Evolutionary conservation across 2,113 vertebrate species (phyloP).

Genomic region (Ranitomeya imitator): DNA sequence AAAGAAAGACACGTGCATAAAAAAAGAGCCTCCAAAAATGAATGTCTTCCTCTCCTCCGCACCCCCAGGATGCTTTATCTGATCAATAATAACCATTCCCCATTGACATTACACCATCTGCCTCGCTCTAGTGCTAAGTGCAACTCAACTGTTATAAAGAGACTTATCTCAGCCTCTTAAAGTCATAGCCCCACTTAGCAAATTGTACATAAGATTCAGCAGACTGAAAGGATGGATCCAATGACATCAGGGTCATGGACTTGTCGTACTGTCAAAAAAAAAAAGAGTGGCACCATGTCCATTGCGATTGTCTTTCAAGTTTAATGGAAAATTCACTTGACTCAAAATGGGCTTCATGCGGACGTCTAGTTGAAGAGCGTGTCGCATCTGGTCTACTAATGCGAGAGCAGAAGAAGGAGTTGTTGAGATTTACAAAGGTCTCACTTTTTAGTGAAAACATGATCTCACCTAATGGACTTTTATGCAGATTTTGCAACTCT

Average conservation of each 20-base stretch:
- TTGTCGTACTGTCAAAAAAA: conserved; percentile 13
- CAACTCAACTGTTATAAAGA: conserved; percentile 53
- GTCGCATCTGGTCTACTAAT: neutral
- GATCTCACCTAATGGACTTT: neutral
- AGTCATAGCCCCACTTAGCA: conserved; percentile 53
- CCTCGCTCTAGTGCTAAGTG: conserved; percentile 51
- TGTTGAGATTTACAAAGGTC: neutral
- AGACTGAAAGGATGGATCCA: conserved; percentile 36
- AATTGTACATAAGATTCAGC: conserved; percentile 41
- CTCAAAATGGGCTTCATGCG: neutral
- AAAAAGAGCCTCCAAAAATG: neutral
- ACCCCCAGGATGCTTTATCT: conserved; percentile 53
- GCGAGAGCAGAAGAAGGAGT: neutral
- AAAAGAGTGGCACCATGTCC: conserved; percentile 12
- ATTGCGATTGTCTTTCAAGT: conserved; percentile 3
- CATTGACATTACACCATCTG: conserved; percentile 58
- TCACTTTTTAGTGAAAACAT: neutral
- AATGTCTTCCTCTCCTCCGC: neutral
- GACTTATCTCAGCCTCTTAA: conserved; percentile 51
- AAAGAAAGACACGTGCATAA: conserved; percentile 23
- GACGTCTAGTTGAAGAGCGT: neutral
- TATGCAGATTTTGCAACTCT: no score
- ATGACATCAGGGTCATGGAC: conserved; percentile 40
- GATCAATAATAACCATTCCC: conserved; percentile 58
- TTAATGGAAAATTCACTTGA: conserved; percentile 27